Evolutionary conservation across 2,888 invertebrate genomes (phyloP), one percentile per base, ranked within the genome.

Genomic region (Cheilosia grossa): DNA sequence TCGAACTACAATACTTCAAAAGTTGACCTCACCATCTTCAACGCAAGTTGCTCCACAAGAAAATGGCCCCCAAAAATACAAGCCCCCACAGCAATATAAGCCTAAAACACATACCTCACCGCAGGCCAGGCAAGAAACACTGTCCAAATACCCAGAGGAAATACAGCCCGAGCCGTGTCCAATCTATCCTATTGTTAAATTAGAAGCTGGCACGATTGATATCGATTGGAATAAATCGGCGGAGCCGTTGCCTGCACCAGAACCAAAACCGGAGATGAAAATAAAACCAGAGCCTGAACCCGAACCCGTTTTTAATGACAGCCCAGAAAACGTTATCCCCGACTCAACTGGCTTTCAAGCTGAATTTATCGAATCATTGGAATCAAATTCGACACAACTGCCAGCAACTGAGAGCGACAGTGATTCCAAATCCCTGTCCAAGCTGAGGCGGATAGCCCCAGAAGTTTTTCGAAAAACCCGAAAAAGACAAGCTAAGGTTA

Each of bases 1-100:
- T 4, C 58, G 83, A 0, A 80, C 83, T 1, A 83, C 74, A 47
- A 83, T 83, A 7, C 69, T 80, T 24, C 83, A 83, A 56, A 83
- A 75, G 30, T 13, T 83, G 74, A 63, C 42, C 3, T 1, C 42
- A 5, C 33, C 33, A 13, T 21, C 69, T 2, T 13, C 63, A 17
- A 7, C 13, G 0, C 44, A 19, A 17, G 15, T 17, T 19, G 2
- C 13, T 4, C 10, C 6, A 0, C 30, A 37, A 49, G 10, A 40
- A 37, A 2, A 54, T 13, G 30, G 19, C n/a, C 7, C 27, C 7
- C 21, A 54, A 47, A 53, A 33, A 6, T 37, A 17, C 13, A 37
- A 42, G 37, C 51, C 51, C 1, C 15, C 5, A 15, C 15, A 15
- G 15, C 24, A 5, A 4, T 15, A 2, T 27, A 17, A 17, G 7